A percentile compares a stretch with the other conserved stretches of the same genome.
Conservation (phyloP, 2,888 invertebrate genomes). For the Oscheius sp. region DNA sequence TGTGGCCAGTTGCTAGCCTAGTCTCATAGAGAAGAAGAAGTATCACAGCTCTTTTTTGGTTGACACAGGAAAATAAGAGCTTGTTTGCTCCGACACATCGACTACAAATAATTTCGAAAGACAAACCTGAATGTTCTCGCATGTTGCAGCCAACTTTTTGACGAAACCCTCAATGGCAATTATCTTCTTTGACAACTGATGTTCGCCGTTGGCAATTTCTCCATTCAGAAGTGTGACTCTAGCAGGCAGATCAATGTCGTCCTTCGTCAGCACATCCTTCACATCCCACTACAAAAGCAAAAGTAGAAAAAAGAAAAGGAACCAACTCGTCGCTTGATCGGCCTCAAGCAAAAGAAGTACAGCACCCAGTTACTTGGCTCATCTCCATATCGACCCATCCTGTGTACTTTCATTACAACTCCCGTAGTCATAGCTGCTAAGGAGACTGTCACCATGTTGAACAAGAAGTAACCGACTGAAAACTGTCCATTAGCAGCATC, state of each 20-base stretch:
- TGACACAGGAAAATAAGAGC: background rate
- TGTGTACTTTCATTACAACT: slow-evolving; percentile 65
- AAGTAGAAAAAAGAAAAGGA: background rate
- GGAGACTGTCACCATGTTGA: slow-evolving; percentile 70
- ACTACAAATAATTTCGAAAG: background rate
- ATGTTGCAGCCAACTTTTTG: slow-evolving; percentile 50
- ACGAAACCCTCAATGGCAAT: slow-evolving; percentile 55
- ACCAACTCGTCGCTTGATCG: slow-evolving; percentile 38
- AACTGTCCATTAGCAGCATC: slow-evolving; percentile 69
- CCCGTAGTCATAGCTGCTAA: slow-evolving; percentile 68
- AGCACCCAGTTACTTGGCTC: slow-evolving; percentile 62
- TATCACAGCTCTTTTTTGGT: slow-evolving; percentile 30
- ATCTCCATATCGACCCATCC: slow-evolving; percentile 62
- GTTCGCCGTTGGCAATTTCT: slow-evolving; percentile 30
- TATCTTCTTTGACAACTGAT: slow-evolving; percentile 37
- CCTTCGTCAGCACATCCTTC: slow-evolving; percentile 20
- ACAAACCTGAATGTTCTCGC: slow-evolving; percentile 57
- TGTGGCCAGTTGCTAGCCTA: slow-evolving; percentile 30
- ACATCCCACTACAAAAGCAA: slow-evolving; percentile 22
- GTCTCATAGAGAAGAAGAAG: slow-evolving; percentile 30
- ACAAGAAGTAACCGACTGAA: slow-evolving; percentile 70
- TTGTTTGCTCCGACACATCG: too few relatives aligned
- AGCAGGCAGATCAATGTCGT: slow-evolving; percentile 41
- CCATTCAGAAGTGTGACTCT: slow-evolving; percentile 48
- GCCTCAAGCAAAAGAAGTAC: slow-evolving; percentile 51